A percentile compares a stretch with the other conserved stretches of the same genome.
phyloP scores from a whole-genome alignment of 1,140 invertebrate species.

The Caenorhabditis remanei region DNA sequence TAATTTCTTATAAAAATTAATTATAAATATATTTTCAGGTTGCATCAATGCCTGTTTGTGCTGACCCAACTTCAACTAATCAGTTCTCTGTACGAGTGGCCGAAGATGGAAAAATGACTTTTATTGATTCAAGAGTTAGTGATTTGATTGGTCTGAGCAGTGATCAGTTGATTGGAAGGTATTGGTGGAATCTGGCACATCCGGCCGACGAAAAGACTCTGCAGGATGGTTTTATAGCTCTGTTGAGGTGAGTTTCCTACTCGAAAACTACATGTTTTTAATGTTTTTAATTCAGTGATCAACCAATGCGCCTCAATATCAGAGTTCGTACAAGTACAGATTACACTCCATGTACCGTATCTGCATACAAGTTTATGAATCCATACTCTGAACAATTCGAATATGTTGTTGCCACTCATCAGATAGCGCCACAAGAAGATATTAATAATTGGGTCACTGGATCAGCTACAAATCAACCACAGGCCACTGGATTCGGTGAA shows the following conservation, averaged over 20 bases:
- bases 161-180: constrained; percentile 68
- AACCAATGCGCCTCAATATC: constrained; percentile 57
- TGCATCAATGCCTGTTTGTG: constrained; percentile 68
- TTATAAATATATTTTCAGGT: constrained; percentile 57
- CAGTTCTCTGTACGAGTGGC: constrained; percentile 65
- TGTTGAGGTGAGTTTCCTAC: constrained; percentile 47
- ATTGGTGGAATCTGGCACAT: constrained; percentile 72
- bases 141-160: constrained; percentile 66
- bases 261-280: neutral
- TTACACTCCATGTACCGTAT: constrained; percentile 64
- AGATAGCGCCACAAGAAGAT: constrained; percentile 54
- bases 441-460: constrained; percentile 9
- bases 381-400: constrained; percentile 76
- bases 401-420: constrained; percentile 74
- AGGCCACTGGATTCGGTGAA: neutral
- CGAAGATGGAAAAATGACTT: constrained; percentile 76
- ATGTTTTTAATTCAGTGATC: constrained; percentile 56
- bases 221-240: constrained; percentile 67
- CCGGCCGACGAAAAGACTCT: constrained; percentile 71
- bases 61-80: constrained; percentile 58
- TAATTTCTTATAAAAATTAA: neutral
- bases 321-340: constrained; percentile 61
- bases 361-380: constrained; percentile 74
- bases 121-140: constrained; percentile 70
- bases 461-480: neutral